phyloP scores from a whole-genome alignment of 1,140 invertebrate genomes.

The Leptopilina clavipes region DNA sequence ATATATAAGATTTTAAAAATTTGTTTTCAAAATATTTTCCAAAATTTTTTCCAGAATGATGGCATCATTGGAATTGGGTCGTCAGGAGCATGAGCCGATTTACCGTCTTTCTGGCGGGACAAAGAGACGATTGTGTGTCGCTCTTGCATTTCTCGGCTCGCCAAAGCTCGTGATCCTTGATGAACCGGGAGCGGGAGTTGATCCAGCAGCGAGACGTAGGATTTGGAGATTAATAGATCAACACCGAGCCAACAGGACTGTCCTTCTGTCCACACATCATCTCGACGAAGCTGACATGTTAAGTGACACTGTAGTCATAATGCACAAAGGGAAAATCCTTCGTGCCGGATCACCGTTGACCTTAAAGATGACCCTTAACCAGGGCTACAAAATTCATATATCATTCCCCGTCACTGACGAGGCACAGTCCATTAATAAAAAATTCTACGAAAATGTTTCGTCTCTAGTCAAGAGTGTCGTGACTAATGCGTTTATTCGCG shows the following conservation, averaged over 20 bases:
- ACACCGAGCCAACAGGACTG: conserved; percentile 79
- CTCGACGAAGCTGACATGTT: conserved; percentile 81
- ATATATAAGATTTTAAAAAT: conserved; percentile 30
- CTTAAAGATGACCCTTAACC: conserved; percentile 84
- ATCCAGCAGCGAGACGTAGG: conserved; percentile 84
- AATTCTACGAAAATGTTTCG: conserved; percentile 68
- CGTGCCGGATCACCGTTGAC: conserved; percentile 81
- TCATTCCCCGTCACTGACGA: conserved; percentile 61
- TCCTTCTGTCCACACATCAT: conserved; percentile 84
- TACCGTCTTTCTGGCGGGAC: conserved; percentile 79
- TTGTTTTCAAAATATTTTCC: background rate
- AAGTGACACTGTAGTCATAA: conserved; percentile 80
- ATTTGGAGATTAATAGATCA: conserved; percentile 85
- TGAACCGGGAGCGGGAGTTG: conserved; percentile 88
- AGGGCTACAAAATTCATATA: conserved; percentile 83
- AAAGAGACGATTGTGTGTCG: conserved; percentile 78
- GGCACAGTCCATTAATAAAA: conserved; percentile 44
- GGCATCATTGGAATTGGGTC: conserved; percentile 76
- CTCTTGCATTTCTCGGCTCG: conserved; percentile 85
- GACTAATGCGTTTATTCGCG: conserved; percentile 71
- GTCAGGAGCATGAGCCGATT: conserved; percentile 75
- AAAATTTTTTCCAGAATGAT: conserved; percentile 76
- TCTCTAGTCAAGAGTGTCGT: conserved; percentile 69
- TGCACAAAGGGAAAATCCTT: conserved; percentile 78
- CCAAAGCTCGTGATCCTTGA: conserved; percentile 90